These are phyloP conservation scores for Andrena praecox DNA, from an alignment of 2,888 invertebrate genomes.

Conservation along the genomic window DNA sequence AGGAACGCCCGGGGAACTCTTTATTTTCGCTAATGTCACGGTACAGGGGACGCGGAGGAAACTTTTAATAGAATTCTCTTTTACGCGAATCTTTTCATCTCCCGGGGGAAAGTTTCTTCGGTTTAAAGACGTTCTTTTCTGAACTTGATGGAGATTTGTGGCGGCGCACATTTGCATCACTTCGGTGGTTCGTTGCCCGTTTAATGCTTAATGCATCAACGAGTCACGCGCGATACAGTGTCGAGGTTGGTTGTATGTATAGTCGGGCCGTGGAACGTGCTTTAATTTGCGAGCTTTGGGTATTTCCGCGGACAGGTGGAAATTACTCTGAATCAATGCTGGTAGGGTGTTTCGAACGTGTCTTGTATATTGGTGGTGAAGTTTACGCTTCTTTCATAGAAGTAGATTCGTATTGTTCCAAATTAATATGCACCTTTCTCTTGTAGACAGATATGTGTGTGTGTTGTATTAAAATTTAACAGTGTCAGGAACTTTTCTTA, in stretches of 20 bases:
- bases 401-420: not conserved
- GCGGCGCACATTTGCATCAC: constrained; percentile 3
- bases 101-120: constrained; percentile 3
- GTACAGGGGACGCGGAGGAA: constrained; percentile 1
- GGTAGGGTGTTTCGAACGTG: not conserved
- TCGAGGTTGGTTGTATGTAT: no score
- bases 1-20: constrained; percentile 5
- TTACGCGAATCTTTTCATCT: constrained; percentile 8
- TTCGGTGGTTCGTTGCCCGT: constrained; percentile 11
- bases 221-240: constrained; percentile 1
- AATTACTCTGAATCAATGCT: not conserved
- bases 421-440: no score
- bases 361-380: not conserved
- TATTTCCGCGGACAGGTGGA: not conserved
- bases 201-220: constrained; percentile 1
- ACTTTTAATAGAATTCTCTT: constrained; percentile 47
- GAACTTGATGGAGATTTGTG: not conserved
- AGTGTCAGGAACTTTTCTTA: no score
- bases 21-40: constrained; percentile 10
- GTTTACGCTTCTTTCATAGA: not conserved
- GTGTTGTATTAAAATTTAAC: no score
- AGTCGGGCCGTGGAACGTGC: not conserved
- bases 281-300: not conserved
- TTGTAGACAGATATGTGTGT: no score
- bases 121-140: constrained; percentile 7